Conservation (phyloP, 2,888 invertebrate species). For the Ectemnius lituratus region DNA sequence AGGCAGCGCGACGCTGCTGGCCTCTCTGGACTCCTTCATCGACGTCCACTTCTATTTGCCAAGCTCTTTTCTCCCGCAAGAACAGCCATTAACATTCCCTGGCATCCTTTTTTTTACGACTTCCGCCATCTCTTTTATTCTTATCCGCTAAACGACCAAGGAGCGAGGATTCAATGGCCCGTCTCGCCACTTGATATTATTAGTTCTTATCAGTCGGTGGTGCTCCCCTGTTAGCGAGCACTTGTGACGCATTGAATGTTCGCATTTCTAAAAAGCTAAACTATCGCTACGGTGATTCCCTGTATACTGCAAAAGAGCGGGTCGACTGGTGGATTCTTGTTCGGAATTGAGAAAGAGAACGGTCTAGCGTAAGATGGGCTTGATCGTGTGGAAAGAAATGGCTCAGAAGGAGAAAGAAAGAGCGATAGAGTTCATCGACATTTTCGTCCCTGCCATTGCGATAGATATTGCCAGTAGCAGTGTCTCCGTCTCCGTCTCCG, state of each 20-base stretch:
- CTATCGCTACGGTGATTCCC: no score
- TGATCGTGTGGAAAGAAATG: no score
- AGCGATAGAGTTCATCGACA: no score
- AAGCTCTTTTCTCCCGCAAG: slow-evolving; percentile 32
- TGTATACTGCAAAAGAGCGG: no score
- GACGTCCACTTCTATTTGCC: slow-evolving; percentile 47
- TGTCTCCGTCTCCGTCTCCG: no score
- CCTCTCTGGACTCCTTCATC: slow-evolving; percentile 30
- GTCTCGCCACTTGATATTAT: slow-evolving; percentile 23
- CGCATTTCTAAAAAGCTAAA: no score
- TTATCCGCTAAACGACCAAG: slow-evolving; percentile 40
- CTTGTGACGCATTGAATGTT: not conserved
- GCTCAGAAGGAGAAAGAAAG: not conserved
- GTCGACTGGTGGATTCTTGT: no score
- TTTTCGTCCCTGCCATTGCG: slow-evolving; percentile 20
- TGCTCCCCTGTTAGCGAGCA: not conserved
- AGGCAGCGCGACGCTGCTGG: slow-evolving; percentile 32
- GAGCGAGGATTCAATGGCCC: slow-evolving; percentile 19
- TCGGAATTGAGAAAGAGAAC: no score
- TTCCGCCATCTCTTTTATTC: slow-evolving; percentile 33
- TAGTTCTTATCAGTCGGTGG: slow-evolving; percentile 22
- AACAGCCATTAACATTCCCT: slow-evolving; percentile 42
- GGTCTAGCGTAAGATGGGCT: no score
- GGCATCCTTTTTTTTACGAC: slow-evolving; percentile 33
- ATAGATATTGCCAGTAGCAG: slow-evolving; percentile 41